Evolutionary conservation across 2,888 invertebrate species (phyloP).

Genomic region (Criorhina ranunculi): DNA sequence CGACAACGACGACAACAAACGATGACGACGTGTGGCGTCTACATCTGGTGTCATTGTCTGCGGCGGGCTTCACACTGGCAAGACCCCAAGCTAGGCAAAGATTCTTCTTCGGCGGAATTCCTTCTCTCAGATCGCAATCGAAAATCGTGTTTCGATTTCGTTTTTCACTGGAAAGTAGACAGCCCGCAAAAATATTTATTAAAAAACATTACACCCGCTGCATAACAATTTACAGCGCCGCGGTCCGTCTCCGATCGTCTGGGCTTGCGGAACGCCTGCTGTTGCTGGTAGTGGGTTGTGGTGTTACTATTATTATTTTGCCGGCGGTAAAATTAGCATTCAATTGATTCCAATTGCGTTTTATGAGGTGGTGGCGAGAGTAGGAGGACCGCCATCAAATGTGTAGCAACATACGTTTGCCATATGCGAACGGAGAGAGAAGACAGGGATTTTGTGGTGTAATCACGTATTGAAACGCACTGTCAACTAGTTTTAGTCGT

Average conservation of each 20-base stretch:
- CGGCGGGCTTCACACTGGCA: conserved; percentile 47
- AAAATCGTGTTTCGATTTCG: conserved; percentile 75
- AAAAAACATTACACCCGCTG: conserved; percentile 74
- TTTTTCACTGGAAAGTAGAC: conserved; percentile 68
- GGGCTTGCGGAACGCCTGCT: conserved; percentile 5
- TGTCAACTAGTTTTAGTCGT: conserved; percentile 58
- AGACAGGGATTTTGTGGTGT: not conserved
- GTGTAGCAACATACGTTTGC: conserved; percentile 54
- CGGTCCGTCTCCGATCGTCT: conserved; percentile 36
- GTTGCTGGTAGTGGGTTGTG: conserved; percentile 10
- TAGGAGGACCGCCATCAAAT: conserved; percentile 18
- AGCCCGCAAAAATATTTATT: conserved; percentile 72
- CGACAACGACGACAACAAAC: conserved; percentile 27
- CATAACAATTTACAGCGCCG: conserved; percentile 61
- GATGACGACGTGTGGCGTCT: conserved; percentile 71
- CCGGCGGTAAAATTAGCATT: conserved; percentile 70
- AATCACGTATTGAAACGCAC: conserved; percentile 44
- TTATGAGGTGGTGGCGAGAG: conserved; percentile 14
- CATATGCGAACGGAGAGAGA: conserved; percentile 32
- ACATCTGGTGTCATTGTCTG: conserved; percentile 63
- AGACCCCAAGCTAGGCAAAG: conserved; percentile 34
- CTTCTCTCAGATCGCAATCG: conserved; percentile 63
- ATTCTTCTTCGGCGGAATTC: conserved; percentile 51
- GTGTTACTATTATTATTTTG: conserved; percentile 58
- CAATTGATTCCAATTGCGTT: conserved; percentile 73